A percentile compares a stretch with the other conserved stretches of the same genome.
Conservation (phyloP, 2,113 vertebrate species). For the Leptobrachium ailaonicum region DNA sequence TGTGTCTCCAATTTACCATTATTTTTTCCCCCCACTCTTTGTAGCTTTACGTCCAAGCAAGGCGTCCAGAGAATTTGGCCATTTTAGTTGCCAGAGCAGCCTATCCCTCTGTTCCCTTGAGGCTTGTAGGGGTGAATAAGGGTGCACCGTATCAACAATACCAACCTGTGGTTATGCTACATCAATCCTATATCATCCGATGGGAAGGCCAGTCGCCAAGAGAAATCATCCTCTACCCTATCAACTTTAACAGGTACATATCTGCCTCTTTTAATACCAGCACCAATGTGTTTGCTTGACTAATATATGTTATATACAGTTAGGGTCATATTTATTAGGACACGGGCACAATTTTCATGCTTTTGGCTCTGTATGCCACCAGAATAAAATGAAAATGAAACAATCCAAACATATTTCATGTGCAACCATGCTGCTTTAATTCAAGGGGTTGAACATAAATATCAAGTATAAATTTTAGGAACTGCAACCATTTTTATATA, state of each 20-base stretch:
- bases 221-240: slow-evolving; percentile 45
- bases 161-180: slow-evolving; percentile 50
- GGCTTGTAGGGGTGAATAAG: slow-evolving; percentile 28
- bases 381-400: too few relatives aligned
- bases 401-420: too few relatives aligned
- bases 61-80: slow-evolving; percentile 59
- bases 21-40: slow-evolving; percentile 46
- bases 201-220: slow-evolving; percentile 52
- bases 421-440: too few relatives aligned
- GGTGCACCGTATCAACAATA: slow-evolving; percentile 44
- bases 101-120: slow-evolving; percentile 47
- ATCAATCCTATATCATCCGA: slow-evolving; percentile 48
- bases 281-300: neutral
- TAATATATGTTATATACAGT: too few relatives aligned
- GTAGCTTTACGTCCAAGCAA: slow-evolving; percentile 67
- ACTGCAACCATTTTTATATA: too few relatives aligned
- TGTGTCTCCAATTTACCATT: slow-evolving; percentile 12
- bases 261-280: neutral
- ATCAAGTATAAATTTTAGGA: too few relatives aligned
- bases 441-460: too few relatives aligned
- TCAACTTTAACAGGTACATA: slow-evolving; percentile 58
- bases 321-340: too few relatives aligned
- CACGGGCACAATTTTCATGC: too few relatives aligned
- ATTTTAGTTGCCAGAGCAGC: slow-evolving; percentile 53
- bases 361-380: too few relatives aligned